Base-by-base conservation (phyloP, 2,113 vertebrate species). In the Erythrocebus patas region DNA sequence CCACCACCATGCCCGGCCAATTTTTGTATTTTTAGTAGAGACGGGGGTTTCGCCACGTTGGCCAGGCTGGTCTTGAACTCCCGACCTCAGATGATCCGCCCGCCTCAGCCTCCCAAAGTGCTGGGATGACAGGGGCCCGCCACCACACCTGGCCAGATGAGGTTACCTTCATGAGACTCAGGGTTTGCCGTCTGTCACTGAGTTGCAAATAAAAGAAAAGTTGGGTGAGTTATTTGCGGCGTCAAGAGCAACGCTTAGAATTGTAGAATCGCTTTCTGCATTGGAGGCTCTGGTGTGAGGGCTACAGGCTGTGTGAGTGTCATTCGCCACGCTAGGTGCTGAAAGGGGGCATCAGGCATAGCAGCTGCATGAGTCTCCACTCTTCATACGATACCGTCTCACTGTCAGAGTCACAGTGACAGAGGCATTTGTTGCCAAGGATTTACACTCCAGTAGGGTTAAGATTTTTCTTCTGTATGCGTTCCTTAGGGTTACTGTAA, bases 311-410 rank as follows among this genome's bases (percentile, higher is more conserved):
- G 23, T 3, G 23, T 18, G 35, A 17, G 17, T 3, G 8, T 17
- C 17, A 8, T 20, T 70, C 0, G 0, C 17, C 8, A 8, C 18
- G 7, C 8, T 8, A 0, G 8, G 68, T 70, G 17, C 16, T 0
- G 1, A 4, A 8, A 45, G 3, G 6, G 40, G 40, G 73, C 5
- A 6, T 45, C 73, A 27, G 3, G 2, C 6, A 3, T 14, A 16
- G 23, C 23, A 45, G 12, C 40, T 23, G 12, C 13, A 0, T 8
- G 40, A 27, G 30, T 25, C 38, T 45, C 27, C 73, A 0, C 3
- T 40, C 70, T 40, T 38, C 20, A 25, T 38, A 23, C 23, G 2
- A 16, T 22, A 11, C 0, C 10, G 11, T 23, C 23, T 43, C 43
- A 30, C 25, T 12, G 13, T 30, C 43, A 8, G 5, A 35, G 1